These are phyloP conservation scores for Anas platyrhynchos DNA, from an alignment of 2,113 vertebrate species.

Conservation along the genomic window DNA sequence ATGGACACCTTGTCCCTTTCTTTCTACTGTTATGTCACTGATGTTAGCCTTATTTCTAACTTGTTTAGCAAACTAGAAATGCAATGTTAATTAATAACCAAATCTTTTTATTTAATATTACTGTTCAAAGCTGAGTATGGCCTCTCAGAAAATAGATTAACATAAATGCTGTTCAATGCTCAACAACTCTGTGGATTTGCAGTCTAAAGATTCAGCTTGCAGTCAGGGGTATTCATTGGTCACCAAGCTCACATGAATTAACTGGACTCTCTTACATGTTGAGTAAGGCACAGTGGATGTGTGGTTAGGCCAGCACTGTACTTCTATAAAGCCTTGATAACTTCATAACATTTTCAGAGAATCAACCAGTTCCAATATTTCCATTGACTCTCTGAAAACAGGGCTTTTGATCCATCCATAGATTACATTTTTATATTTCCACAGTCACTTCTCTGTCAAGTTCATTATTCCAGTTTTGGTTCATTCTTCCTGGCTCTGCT, in stretches of 20 bases:
- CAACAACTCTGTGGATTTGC: neutral
- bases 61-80: neutral
- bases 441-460: neutral
- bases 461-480: neutral
- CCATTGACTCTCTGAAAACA: neutral
- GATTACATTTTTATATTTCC: neutral
- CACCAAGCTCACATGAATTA: neutral
- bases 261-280: neutral
- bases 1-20: neutral
- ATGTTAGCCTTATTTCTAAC: neutral
- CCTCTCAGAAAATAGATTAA: neutral
- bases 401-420: neutral
- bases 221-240: neutral
- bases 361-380: neutral
- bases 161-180: neutral
- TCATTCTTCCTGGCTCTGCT: neutral
- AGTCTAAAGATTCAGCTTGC: neutral
- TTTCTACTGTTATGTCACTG: neutral
- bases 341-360: conserved; percentile 26
- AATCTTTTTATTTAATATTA: neutral
- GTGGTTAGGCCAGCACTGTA: neutral
- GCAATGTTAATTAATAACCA: neutral
- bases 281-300: neutral
- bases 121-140: neutral
- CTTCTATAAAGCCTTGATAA: neutral